Conservation (phyloP, 2,888 invertebrate genomes). For the Apodemia zela region DNA sequence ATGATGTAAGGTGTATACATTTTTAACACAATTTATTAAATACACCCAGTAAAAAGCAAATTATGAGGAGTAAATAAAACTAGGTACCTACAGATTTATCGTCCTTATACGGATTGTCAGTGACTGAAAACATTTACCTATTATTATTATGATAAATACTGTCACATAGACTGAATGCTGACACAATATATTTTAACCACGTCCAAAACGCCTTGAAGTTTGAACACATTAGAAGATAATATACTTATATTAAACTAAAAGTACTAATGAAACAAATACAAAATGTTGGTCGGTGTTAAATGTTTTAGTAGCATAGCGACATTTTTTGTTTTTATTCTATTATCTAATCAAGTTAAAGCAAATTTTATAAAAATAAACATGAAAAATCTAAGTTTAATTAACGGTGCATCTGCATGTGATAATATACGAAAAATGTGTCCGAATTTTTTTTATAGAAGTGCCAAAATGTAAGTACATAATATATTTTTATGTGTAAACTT, state of each 20-base stretch:
- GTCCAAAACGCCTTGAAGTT: neutral
- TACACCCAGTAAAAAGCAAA: too few species aligned
- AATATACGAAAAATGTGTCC: neutral
- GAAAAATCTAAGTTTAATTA: neutral
- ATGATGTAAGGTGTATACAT: too few species aligned
- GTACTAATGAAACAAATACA: neutral
- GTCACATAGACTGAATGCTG: neutral
- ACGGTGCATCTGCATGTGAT: neutral
- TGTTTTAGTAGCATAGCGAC: neutral
- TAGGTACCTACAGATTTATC: neutral
- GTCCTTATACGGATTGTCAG: neutral
- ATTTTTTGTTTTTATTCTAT: neutral
- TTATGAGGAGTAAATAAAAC: too few species aligned
- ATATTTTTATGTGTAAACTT: too few species aligned
- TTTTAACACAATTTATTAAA: too few species aligned
- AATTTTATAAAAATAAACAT: neutral
- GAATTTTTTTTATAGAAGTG: neutral
- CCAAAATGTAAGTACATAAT: neutral
- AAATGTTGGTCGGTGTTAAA: neutral
- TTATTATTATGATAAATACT: neutral
- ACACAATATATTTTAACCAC: conserved; percentile 10
- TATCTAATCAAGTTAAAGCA: neutral
- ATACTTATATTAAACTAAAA: neutral
- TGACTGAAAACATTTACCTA: neutral
- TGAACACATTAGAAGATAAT: neutral